These are phyloP conservation scores for Epinotia brunnichana DNA, from an alignment of 2,888 invertebrate species.

Conservation along the genomic window DNA sequence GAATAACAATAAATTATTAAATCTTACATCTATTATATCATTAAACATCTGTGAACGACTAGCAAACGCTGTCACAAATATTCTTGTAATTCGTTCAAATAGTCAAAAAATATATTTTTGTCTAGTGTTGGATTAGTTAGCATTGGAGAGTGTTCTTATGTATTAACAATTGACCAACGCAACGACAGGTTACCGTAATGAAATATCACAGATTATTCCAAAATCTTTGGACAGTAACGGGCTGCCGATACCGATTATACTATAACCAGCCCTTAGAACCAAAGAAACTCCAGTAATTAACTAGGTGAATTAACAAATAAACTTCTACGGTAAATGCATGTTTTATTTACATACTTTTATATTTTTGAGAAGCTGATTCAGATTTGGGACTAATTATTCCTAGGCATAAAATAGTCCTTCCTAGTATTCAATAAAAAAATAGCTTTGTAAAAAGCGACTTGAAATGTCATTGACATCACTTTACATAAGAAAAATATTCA, in stretches of 20 bases:
- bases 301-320: conserved; percentile 4
- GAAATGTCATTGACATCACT: conserved; percentile 81
- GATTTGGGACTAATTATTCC: conserved; percentile 69
- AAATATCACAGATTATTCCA: conserved; percentile 84
- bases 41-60: conserved; percentile 79
- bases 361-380: conserved; percentile 64
- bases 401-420: conserved; percentile 78
- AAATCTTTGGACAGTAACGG: conserved; percentile 83
- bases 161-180: conserved; percentile 84
- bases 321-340: conserved; percentile 72
- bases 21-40: conserved; percentile 82
- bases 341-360: conserved; percentile 74
- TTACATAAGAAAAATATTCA: conserved; percentile 82
- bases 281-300: conserved; percentile 4
- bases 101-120: conserved; percentile 85
- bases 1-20: conserved; percentile 84
- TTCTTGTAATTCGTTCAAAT: conserved; percentile 80
- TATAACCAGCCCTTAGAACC: conserved; percentile 59
- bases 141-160: conserved; percentile 73
- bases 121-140: conserved; percentile 58
- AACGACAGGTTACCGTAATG: conserved; percentile 82
- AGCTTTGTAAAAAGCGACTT: conserved; percentile 79
- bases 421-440: conserved; percentile 80
- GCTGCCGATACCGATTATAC: conserved; percentile 72
- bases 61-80: conserved; percentile 79